Evolutionary conservation across 2,113 vertebrate species (phyloP).

Genomic region (Sebastes schlegelii): DNA sequence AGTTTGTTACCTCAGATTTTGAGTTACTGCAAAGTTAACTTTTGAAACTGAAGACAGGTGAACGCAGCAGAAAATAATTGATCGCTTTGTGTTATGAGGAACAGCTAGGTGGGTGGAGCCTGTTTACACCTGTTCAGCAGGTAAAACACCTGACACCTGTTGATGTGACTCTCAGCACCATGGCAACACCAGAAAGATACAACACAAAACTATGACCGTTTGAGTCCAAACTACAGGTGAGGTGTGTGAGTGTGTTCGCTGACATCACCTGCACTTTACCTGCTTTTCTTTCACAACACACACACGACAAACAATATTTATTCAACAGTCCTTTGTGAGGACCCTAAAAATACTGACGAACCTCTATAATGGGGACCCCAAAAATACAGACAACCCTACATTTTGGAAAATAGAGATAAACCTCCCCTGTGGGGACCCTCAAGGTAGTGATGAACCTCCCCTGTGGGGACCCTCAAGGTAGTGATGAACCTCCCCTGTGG

Average conservation of each 20-base stretch:
- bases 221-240: neutral
- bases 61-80: neutral
- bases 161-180: neutral
- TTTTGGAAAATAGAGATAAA: too few species aligned
- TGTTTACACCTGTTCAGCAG: neutral
- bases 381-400: too few species aligned
- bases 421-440: too few species aligned
- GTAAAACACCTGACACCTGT: conserved; percentile 17
- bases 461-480: neutral
- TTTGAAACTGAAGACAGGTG: neutral
- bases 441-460: too few species aligned
- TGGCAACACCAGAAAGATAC: neutral
- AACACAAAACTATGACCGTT: neutral
- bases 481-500: neutral
- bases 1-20: neutral
- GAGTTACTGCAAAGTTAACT: neutral
- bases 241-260: neutral
- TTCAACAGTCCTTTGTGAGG: neutral
- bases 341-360: neutral
- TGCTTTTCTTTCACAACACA: neutral
- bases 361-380: too few species aligned
- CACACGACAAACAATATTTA: neutral
- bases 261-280: neutral
- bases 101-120: conserved; percentile 33
- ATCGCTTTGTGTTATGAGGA: neutral